These are phyloP conservation scores for Bombyx huttoni DNA, from an alignment of 2,888 invertebrate species.

Conservation along the genomic window DNA sequence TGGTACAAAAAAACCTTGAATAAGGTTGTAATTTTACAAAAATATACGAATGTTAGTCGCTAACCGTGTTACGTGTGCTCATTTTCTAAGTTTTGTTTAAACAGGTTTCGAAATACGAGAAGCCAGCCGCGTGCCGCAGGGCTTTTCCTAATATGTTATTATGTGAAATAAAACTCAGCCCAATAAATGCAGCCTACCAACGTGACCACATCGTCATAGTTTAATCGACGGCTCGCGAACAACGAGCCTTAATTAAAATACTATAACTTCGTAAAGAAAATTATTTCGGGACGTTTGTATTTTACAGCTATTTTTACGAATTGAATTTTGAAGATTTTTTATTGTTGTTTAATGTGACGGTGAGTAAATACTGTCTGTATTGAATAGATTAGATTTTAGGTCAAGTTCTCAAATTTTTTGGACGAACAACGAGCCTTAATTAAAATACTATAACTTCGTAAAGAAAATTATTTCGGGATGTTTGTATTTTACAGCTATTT, in stretches of 20 bases:
- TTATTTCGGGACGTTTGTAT: neutral
- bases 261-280: conserved; percentile 22
- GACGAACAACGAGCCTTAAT: conserved; percentile 52
- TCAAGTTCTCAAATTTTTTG: too few species aligned
- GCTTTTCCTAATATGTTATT: conserved; percentile 57
- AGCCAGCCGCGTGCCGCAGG: conserved; percentile 31
- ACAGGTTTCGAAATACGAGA: conserved; percentile 35
- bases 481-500: neutral
- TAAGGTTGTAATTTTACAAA: neutral
- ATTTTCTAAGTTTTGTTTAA: conserved; percentile 55
- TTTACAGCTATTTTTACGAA: neutral
- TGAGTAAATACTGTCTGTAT: too few species aligned
- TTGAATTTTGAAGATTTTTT: too few species aligned
- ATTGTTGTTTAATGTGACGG: too few species aligned
- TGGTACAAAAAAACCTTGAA: too few species aligned
- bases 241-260: conserved; percentile 60
- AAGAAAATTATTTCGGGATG: neutral
- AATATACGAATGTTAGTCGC: neutral
- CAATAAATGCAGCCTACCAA: conserved; percentile 27
- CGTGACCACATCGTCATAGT: conserved; percentile 29
- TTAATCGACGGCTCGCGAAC: conserved; percentile 53
- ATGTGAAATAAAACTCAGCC: conserved; percentile 56
- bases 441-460: conserved; percentile 48
- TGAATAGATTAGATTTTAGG: too few species aligned
- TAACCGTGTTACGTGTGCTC: conserved; percentile 32